These are phyloP conservation scores for Protosalanx chinensis DNA, from an alignment of 2,797 vertebrate species.

Conservation along the genomic window DNA sequence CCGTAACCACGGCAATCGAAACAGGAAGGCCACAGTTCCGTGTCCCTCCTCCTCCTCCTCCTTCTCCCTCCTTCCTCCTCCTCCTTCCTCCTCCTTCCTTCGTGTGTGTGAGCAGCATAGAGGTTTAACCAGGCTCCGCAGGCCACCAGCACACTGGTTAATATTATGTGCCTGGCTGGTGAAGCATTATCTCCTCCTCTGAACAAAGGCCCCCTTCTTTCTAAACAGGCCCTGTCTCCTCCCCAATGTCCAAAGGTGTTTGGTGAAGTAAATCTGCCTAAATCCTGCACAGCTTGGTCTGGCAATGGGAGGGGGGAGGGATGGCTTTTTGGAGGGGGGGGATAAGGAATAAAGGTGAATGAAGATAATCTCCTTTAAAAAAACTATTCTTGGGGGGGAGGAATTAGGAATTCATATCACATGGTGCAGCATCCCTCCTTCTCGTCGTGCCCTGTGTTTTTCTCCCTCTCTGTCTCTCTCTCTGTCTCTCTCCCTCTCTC, in stretches of 20 bases:
- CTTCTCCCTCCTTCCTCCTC: too few species aligned
- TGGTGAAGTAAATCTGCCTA: constrained; percentile 92
- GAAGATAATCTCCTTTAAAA: constrained; percentile 85
- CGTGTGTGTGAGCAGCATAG: constrained; percentile 46
- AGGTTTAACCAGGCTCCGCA: constrained; percentile 75
- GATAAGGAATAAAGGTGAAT: constrained; percentile 73
- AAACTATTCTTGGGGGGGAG: constrained; percentile 65
- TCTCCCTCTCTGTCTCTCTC: too few species aligned
- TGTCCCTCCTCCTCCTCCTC: too few species aligned
- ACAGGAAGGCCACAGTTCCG: constrained; percentile 27
- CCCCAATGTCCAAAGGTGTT: constrained; percentile 86
- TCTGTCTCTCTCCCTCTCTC: constrained; percentile 2
- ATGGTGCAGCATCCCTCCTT: constrained; percentile 76
- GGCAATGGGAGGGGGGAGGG: constrained; percentile 41
- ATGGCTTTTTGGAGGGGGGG: constrained; percentile 17
- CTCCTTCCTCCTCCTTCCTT: too few species aligned
- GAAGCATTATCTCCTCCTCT: constrained; percentile 78
- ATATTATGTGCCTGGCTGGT: constrained; percentile 79
- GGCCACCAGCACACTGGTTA: constrained; percentile 80
- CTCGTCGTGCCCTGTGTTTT: too few species aligned
- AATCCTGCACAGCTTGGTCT: constrained; percentile 81
- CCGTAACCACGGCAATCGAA: background rate
- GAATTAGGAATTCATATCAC: constrained; percentile 89
- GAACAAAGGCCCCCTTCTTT: constrained; percentile 86
- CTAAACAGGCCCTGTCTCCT: constrained; percentile 77